A percentile compares a stretch with the other conserved stretches of the same genome.
Evolutionary conservation across 1,140 invertebrate genomes (phyloP).

Genomic region (Chymomyza costata): DNA sequence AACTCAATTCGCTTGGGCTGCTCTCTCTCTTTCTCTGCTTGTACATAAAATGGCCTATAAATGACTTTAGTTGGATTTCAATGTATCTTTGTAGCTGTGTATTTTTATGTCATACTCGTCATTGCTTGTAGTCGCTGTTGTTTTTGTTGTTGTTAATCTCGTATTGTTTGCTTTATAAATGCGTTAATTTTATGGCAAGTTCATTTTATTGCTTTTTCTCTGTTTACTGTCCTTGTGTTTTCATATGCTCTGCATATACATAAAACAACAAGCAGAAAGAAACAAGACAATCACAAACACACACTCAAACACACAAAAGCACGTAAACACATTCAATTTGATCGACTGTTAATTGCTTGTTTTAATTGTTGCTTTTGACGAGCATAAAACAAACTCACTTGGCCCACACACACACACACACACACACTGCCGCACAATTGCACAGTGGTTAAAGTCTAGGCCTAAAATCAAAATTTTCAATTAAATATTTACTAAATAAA

Average conservation of each 20-base stretch:
- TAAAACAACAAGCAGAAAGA: not conserved
- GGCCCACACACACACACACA: slow-evolving; percentile 11
- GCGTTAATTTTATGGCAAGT: slow-evolving; percentile 73
- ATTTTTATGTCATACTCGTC: slow-evolving; percentile 25
- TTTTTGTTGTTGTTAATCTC: slow-evolving; percentile 53
- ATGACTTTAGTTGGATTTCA: slow-evolving; percentile 51
- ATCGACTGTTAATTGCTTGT: slow-evolving; percentile 65
- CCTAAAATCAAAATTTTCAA: too few species aligned
- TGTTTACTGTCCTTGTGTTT: slow-evolving; percentile 57
- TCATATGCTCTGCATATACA: slow-evolving; percentile 44
- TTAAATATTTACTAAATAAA: too few species aligned
- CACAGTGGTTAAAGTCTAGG: too few species aligned
- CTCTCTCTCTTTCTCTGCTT: not conserved
- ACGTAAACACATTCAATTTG: slow-evolving; percentile 56
- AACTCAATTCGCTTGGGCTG: too few species aligned
- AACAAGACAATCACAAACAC: slow-evolving; percentile 9
- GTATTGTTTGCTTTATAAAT: slow-evolving; percentile 70
- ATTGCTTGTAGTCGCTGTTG: slow-evolving; percentile 9
- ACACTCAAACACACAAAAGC: slow-evolving; percentile 38
- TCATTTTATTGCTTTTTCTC: slow-evolving; percentile 69
- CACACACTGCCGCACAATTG: slow-evolving; percentile 1
- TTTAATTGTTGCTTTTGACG: slow-evolving; percentile 55
- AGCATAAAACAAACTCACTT: not conserved
- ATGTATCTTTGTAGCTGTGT: slow-evolving; percentile 23
- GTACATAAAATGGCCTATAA: slow-evolving; percentile 52